Conservation (phyloP, 1,140 invertebrate species). For the Drosophila athabasca region DNA sequence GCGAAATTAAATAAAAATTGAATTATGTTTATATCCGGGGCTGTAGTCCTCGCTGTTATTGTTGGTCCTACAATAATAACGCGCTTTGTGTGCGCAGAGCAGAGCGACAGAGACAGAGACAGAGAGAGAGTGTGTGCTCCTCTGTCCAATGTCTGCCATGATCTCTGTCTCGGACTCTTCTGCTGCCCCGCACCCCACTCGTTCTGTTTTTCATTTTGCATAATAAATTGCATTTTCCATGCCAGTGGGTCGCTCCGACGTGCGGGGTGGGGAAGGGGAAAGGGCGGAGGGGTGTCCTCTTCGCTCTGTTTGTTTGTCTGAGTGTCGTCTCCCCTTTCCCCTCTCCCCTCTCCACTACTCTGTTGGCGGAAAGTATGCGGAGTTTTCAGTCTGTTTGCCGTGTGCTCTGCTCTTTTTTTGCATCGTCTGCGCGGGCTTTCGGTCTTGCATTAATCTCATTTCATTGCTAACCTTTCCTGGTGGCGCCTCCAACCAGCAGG, state of each 20-base stretch:
- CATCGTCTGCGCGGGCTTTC: slow-evolving; percentile 46
- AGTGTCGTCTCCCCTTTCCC: slow-evolving; percentile 30
- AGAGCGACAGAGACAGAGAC: too few species aligned
- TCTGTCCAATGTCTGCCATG: slow-evolving; percentile 56
- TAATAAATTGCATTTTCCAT: slow-evolving; percentile 83
- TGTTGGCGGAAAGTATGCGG: slow-evolving; percentile 32
- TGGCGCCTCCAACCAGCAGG: slow-evolving; percentile 11
- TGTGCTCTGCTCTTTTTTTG: slow-evolving; percentile 70
- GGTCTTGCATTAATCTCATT: slow-evolving; percentile 81
- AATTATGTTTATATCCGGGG: slow-evolving; percentile 77
- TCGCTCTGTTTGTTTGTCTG: slow-evolving; percentile 51
- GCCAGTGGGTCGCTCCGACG: slow-evolving; percentile 60
- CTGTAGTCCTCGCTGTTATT: slow-evolving; percentile 62
- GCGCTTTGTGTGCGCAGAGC: slow-evolving; percentile 59
- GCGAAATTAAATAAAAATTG: slow-evolving; percentile 81
- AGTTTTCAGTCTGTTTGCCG: slow-evolving; percentile 55
- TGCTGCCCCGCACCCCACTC: slow-evolving; percentile 2
- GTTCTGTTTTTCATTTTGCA: slow-evolving; percentile 78
- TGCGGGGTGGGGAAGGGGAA: neutral
- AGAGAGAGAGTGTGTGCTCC: neutral
- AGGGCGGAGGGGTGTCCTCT: too few species aligned
- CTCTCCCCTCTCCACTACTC: neutral
- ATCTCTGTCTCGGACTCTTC: slow-evolving; percentile 42
- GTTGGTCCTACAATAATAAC: slow-evolving; percentile 70
- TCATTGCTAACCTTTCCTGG: slow-evolving; percentile 55